Evolutionary conservation across 2,113 vertebrate species (phyloP), one percentile per base, ranked within the genome.

Genomic region (Cavia porcellus): DNA sequence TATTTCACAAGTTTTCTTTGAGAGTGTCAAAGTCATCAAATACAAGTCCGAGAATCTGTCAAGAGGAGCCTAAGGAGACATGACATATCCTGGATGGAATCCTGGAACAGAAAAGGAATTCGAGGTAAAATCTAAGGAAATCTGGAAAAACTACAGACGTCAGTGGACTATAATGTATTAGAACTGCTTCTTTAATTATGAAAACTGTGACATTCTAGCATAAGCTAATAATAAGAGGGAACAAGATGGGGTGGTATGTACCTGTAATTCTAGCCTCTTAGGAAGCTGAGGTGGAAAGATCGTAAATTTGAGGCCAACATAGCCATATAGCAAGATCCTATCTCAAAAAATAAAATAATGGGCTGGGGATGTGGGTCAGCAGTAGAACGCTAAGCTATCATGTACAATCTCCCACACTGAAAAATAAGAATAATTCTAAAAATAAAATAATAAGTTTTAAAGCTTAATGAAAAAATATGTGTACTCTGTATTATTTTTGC

Each of bases 101-200:
- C 38, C 79, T 82, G 66, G 47, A 89, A 86, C 91, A 80, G 30
- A 81, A 87, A 77, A 94, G 64, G 19, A 2, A 81, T 28, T 45
- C 52, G 81, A 82, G 57, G 15, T 82, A 90, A 93, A 81, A 75
- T 86, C 5, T 59, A 61, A 86, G 74, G 66, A 90, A 75, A 61
- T 82, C 35, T 82, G 45, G 77, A 64, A 75, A 61, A 93, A 86
- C 13, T 64, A 47, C n/a, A 1, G 19, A 82, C 52, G 68, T 94
- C 47, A 89, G 24, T 59, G 66, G 20, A 86, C 28, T 61, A 59
- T 62, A 74, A 38, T 89, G 28, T 85, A 66, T 15, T 45, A 38
- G 79, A 50, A 87, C 52, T 87, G 28, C 50, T 32, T 83, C 32
- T 38, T 38, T 80, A 80, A 80, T 61, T 55, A 5, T 72, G 92